phyloP scores from a whole-genome alignment of 2,113 vertebrate species.

The Oncorhynchus gorbuscha region DNA sequence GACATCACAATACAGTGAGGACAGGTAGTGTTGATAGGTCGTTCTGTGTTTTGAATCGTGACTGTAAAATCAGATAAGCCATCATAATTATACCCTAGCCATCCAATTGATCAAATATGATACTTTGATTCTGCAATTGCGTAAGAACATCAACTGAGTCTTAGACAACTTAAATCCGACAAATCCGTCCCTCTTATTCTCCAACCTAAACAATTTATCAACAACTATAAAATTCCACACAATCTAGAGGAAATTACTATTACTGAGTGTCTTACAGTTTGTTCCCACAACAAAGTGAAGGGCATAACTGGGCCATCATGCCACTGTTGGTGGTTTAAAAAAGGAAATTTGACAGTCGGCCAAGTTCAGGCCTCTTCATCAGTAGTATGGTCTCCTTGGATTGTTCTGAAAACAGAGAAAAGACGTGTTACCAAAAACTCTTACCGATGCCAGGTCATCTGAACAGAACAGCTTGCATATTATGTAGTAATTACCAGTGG shows the following conservation, averaged over 20 bases:
- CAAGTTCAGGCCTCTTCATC: conserved; percentile 52
- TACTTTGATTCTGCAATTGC: neutral
- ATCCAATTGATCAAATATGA: neutral
- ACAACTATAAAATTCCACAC: neutral
- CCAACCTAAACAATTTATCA: neutral
- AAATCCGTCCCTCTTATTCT: conserved; percentile 6
- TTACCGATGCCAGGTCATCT: neutral
- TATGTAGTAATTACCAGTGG: conserved; percentile 77
- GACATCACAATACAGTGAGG: neutral
- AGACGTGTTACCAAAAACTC: conserved; percentile 6
- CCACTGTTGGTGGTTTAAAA: conserved; percentile 11
- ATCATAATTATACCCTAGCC: neutral
- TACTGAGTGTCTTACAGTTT: conserved; percentile 22
- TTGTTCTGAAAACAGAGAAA: conserved; percentile 83
- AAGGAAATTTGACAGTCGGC: conserved; percentile 22
- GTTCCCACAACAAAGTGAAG: conserved; percentile 21
- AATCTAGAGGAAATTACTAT: neutral
- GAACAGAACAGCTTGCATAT: no score
- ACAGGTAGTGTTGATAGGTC: neutral
- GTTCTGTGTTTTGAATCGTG: neutral
- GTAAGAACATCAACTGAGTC: conserved; percentile 2
- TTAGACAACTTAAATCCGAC: neutral
- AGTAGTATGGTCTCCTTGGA: conserved; percentile 96
- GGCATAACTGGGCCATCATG: neutral
- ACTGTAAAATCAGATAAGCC: neutral